A percentile compares a stretch with the other conserved stretches of the same genome.
Conservation (phyloP, 2,797 vertebrate species). For the Chromobotia macracanthus region DNA sequence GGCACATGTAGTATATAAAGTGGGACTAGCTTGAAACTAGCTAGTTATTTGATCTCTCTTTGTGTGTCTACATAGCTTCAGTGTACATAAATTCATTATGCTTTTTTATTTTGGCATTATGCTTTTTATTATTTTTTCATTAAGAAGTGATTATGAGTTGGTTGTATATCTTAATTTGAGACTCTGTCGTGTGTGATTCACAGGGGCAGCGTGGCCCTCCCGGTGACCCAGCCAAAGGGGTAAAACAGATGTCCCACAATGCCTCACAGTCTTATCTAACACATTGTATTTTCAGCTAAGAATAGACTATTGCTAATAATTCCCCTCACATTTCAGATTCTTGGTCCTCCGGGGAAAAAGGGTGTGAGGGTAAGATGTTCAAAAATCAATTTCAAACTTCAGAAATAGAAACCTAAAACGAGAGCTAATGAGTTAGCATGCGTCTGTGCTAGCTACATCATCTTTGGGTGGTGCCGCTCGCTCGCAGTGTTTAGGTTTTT, state of each 20-base stretch:
- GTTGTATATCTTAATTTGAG: background rate
- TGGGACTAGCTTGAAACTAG: no score
- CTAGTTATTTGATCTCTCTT: background rate
- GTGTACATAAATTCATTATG: background rate
- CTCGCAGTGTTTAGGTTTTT: conserved; percentile 4
- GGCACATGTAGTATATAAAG: background rate
- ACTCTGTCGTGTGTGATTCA: conserved; percentile 35
- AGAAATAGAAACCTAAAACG: background rate
- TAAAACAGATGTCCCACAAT: conserved; percentile 63
- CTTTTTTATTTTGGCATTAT: background rate
- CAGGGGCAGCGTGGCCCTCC: conserved; percentile 80
- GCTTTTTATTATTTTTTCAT: no score
- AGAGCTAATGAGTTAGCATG: background rate
- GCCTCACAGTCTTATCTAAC: background rate
- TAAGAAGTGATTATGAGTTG: background rate
- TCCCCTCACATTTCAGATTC: conserved; percentile 70
- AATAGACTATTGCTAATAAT: conserved; percentile 14
- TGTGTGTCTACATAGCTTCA: background rate
- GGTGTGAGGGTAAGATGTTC: conserved; percentile 80
- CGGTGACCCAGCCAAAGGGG: conserved; percentile 85
- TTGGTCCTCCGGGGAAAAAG: conserved; percentile 87
- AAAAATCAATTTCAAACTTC: background rate
- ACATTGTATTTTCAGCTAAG: conserved; percentile 1
- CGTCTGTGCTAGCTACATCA: conserved; percentile 9
- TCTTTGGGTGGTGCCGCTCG: conserved; percentile 19